Conservation (phyloP, 64 coral and sea anemone species). For the Platygyra sinensis region DNA sequence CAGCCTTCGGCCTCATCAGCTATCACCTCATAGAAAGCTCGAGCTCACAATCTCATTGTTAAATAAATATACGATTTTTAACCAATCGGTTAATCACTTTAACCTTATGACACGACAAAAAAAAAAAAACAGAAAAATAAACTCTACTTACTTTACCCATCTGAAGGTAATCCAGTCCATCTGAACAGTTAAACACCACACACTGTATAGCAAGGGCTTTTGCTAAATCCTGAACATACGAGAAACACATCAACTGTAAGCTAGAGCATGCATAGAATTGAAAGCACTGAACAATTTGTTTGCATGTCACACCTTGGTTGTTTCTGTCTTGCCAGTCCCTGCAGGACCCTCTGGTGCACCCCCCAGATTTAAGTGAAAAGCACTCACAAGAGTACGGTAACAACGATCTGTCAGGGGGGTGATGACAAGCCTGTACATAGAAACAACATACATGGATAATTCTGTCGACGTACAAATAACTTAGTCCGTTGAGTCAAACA, state of each 20-base stretch:
- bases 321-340: constrained; percentile 97
- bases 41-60: too few relatives aligned
- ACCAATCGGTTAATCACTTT: too few relatives aligned
- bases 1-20: too few relatives aligned
- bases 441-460: background rate
- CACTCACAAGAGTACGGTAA: constrained; percentile 96
- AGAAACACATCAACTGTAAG: too few relatives aligned
- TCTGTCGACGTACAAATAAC: background rate
- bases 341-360: constrained; percentile 98
- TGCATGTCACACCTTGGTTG: constrained; percentile 80
- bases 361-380: constrained; percentile 96
- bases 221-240: constrained; percentile 78
- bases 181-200: constrained; percentile 99
- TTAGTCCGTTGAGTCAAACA: background rate
- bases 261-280: too few relatives aligned
- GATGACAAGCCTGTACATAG: constrained; percentile 79
- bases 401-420: constrained; percentile 99
- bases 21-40: too few relatives aligned
- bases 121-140: background rate
- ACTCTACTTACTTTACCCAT: constrained; percentile 88
- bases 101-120: background rate
- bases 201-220: constrained; percentile 99
- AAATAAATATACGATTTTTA: too few relatives aligned
- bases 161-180: constrained; percentile 98
- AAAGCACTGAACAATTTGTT: background rate